Percentiles rank a stretch among this genome's conserved stretches.
phyloP scores from a whole-genome alignment of 2,888 invertebrate species.

The Macrophya alboannulata region DNA sequence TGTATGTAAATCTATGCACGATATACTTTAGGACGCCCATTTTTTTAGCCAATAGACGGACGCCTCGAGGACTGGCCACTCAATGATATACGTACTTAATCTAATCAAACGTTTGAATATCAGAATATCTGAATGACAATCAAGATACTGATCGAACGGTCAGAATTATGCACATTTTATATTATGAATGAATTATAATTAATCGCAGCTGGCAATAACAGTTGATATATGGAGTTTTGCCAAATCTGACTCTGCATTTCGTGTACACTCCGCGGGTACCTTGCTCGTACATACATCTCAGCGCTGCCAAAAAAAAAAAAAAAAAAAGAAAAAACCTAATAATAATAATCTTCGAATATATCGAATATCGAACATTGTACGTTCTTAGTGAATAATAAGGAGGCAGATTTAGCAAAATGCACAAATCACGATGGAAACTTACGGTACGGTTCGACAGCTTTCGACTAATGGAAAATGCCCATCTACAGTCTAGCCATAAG shows the following conservation, averaged over 20 bases:
- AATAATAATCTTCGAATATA: neutral
- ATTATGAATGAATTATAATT: constrained; percentile 42
- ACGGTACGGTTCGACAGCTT: neutral
- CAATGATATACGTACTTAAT: neutral
- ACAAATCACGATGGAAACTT: neutral
- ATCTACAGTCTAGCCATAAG: constrained; percentile 13
- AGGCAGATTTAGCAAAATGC: neutral
- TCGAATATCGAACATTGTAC: too few relatives aligned
- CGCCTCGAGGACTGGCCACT: neutral
- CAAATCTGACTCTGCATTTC: neutral
- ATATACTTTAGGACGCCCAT: constrained; percentile 26
- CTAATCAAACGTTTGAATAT: constrained; percentile 2
- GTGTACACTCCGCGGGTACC: neutral
- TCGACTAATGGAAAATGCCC: neutral
- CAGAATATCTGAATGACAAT: constrained; percentile 37
- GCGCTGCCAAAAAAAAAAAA: neutral
- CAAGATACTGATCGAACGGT: neutral
- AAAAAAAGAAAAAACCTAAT: too few relatives aligned
- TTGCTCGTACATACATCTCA: too few relatives aligned
- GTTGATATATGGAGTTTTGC: constrained; percentile 23
- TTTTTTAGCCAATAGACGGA: constrained; percentile 33
- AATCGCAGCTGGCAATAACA: constrained; percentile 26
- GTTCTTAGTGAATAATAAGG: neutral
- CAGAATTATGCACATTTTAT: constrained; percentile 9
- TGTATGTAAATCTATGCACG: neutral